Percentiles rank a stretch among this genome's conserved stretches.
Evolutionary conservation across 1,140 invertebrate species (phyloP).

Genomic region (Nephila pilipes): DNA sequence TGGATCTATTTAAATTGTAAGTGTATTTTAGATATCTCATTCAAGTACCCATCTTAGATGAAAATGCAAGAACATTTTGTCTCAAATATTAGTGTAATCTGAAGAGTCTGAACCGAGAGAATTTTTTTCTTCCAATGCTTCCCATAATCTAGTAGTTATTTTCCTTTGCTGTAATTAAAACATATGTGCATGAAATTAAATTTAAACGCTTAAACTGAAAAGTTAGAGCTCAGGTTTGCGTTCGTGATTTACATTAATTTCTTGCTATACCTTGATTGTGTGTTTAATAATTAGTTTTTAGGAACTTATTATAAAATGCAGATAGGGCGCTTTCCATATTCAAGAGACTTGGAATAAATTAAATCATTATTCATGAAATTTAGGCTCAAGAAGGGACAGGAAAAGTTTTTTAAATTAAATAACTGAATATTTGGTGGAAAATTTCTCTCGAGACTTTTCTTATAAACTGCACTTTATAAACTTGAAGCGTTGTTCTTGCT

Average conservation of each 20-base stretch:
- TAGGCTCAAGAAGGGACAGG: not conserved
- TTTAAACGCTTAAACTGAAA: too few species aligned
- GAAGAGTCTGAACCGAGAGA: too few species aligned
- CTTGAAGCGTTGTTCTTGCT: not conserved
- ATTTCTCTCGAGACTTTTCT: not conserved
- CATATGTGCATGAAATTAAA: too few species aligned
- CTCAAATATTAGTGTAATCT: too few species aligned
- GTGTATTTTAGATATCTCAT: too few species aligned
- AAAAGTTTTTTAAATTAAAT: not conserved
- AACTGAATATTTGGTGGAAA: not conserved
- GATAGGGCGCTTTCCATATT: not conserved
- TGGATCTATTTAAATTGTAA: too few species aligned
- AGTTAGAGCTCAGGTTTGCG: too few species aligned
- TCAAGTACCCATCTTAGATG: too few species aligned
- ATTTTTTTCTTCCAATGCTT: too few species aligned
- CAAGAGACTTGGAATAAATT: not conserved
- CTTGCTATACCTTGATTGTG: not conserved
- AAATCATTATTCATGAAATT: conserved; percentile 26
- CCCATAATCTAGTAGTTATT: too few species aligned
- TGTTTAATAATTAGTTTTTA: not conserved
- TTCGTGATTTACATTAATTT: not conserved
- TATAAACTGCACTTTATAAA: not conserved
- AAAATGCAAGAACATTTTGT: too few species aligned
- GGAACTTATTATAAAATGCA: not conserved
- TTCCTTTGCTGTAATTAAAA: too few species aligned